Evolutionary conservation across 2,888 invertebrate genomes (phyloP), one percentile per base, ranked within the genome.

Genomic region (Gibbula magus): DNA sequence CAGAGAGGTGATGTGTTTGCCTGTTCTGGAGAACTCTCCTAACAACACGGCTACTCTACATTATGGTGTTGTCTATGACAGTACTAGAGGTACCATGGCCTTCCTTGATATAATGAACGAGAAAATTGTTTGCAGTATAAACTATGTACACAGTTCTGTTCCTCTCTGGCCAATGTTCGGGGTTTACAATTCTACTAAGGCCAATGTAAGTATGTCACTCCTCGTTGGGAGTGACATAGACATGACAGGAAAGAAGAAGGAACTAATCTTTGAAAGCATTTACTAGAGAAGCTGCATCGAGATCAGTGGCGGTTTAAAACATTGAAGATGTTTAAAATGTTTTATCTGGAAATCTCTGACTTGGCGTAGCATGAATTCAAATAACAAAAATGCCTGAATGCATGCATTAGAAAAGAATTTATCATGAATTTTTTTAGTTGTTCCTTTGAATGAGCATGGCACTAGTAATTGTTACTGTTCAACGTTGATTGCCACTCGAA

Each of bases 61-160:
- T 25, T 61, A 61, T 29, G 61, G 61, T 61, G 61, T 61, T 61
- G 61, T 61, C 61, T 61, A 61, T 61, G 61, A 61, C 29, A 29
- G 29, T 29, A 13, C 25, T 29, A 61, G 61, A 29, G 7, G 29
- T 13, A 16, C 16, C 29, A 61, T 61, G 22, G 61, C 29, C n/a
- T 61, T 61, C 61, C 25, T 61, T n/a, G 61, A 61, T 25, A 25
- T 61, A 13, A 25, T 25, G 61, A 29, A 61, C 13, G 29, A 61
- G 2, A 61, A 61, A 25, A 16, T 61, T 1, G 25, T 61, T 2
- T 16, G 29, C 25, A 61, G 2, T 5, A 29, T 61, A n/a, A 25
- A 29, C 25, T 8, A 13, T 61, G 61, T 61, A n/a, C 25, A 61
- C 61, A 29, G 16, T 29, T 16, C 29, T 25, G 25, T 29, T 16